phyloP scores from a whole-genome alignment of 2,888 invertebrate species.

The Barypeithes pellucidus region DNA sequence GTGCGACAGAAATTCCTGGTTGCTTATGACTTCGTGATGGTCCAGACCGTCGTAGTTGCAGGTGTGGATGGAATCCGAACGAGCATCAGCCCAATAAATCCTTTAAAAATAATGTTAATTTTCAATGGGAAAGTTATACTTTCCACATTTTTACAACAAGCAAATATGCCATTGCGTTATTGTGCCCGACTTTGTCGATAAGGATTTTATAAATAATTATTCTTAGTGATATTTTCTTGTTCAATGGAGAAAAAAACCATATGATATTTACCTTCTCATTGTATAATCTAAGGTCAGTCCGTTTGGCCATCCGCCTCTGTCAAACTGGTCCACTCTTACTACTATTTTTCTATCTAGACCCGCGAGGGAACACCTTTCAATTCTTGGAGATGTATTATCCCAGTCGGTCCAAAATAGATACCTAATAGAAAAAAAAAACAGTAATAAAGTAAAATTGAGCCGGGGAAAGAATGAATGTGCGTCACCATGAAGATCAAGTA shows the following conservation, averaged over 20 bases:
- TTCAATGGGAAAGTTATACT: not conserved
- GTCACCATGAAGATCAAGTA: no score
- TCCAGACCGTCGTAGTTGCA: slow-evolving; percentile 86
- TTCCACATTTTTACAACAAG: no score
- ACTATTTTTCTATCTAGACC: slow-evolving; percentile 78
- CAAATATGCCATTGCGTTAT: no score
- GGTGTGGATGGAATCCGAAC: slow-evolving; percentile 90
- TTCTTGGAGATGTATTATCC: slow-evolving; percentile 84
- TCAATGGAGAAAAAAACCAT: no score
- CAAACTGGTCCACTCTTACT: slow-evolving; percentile 68
- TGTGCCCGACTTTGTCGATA: no score
- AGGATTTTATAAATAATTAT: no score
- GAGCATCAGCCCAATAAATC: slow-evolving; percentile 90
- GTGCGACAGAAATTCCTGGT: slow-evolving; percentile 85
- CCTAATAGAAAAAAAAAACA: slow-evolving; percentile 15
- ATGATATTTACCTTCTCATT: slow-evolving; percentile 70
- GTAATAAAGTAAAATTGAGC: no score
- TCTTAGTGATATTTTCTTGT: no score
- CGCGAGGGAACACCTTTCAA: slow-evolving; percentile 87
- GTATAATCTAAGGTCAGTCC: slow-evolving; percentile 87
- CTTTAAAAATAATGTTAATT: slow-evolving; percentile 18
- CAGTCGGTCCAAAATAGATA: slow-evolving; percentile 92
- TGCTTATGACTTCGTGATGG: slow-evolving; percentile 78
- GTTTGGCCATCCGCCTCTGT: slow-evolving; percentile 87
- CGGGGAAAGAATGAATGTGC: no score